Evolutionary conservation across 2,797 vertebrate genomes (phyloP).

Genomic region (Salmo trutta): DNA sequence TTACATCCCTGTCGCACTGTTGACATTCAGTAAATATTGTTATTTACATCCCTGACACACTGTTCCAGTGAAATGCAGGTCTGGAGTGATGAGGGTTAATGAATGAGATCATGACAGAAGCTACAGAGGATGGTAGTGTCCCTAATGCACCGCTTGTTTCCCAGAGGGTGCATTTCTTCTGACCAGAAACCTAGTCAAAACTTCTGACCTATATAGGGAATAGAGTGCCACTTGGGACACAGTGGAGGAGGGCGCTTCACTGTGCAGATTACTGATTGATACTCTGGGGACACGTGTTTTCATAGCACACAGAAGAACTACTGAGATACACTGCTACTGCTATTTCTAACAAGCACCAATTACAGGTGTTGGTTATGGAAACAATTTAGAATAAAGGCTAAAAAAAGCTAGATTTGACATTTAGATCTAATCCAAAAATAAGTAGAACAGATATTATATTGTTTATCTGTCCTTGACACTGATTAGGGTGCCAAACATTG

Average conservation of each 20-base stretch:
- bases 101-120: background rate
- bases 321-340: background rate
- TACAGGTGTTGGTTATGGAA: background rate
- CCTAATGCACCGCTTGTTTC: background rate
- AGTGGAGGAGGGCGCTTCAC: too few species aligned
- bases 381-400: background rate
- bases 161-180: too few species aligned
- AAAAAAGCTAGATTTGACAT: too few species aligned
- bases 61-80: background rate
- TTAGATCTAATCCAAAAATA: too few species aligned
- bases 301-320: too few species aligned
- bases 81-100: background rate
- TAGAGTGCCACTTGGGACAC: too few species aligned
- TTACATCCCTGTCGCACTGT: constrained; percentile 30
- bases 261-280: background rate
- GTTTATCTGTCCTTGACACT: background rate
- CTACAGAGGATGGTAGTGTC: background rate
- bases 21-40: background rate
- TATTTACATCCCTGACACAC: too few species aligned
- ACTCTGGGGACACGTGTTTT: too few species aligned
- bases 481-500: background rate
- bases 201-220: too few species aligned
- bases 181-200: too few species aligned
- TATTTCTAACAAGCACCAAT: background rate
- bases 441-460: too few species aligned